Base-by-base conservation (phyloP, 2,888 invertebrate species). In the Volucella bombylans region DNA sequence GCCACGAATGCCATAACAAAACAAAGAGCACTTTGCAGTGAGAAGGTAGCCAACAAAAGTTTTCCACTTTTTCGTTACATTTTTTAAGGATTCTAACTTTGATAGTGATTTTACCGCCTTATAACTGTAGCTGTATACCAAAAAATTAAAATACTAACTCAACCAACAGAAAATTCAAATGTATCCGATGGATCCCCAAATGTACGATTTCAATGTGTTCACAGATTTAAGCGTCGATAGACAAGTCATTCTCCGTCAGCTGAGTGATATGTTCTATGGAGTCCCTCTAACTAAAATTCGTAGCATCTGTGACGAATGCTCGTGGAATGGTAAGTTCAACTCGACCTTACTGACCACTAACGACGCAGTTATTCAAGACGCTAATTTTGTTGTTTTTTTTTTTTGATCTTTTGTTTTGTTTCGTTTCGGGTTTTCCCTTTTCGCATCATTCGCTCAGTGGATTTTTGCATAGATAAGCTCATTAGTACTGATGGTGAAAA, bases 181-280 rank as follows among this genome's bases (percentile, higher is more conserved):
- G 43, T 38, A 45, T 6, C 62, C 45, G 54, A 71, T 83, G 71
- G 59, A 83, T 68, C 15, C 72, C 9, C 76, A 57, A 68, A 12
- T 64, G 8, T 64, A 76, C 18, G 72, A 72, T 45, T 18, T 15
- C 2, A 67, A 55, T 47, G 47, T 59, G n/a, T 18, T 12, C 4
- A 11, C 68, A 8, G 76, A 76, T 62, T 55, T 82, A 14, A 61
- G 38, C 47, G 9, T 31, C 2, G 87, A 86, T 8, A 86, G 87
- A 57, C 81, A 82, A 64, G 80, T 77, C 6, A 76, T 86, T 9
- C 54, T 88, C 2, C 82, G 73, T 45, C 87, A 87, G 50, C 59
- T 89, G 4, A 72, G 72, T 14, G 87, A 87, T 67, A 88, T 88
- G 82, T 89, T 88, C 65, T 38, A 61, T 15, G 74, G 73, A 9